Evolutionary conservation across 2,113 vertebrate species (phyloP), one percentile per base, ranked within the genome.

Genomic region (Zootoca vivipara): DNA sequence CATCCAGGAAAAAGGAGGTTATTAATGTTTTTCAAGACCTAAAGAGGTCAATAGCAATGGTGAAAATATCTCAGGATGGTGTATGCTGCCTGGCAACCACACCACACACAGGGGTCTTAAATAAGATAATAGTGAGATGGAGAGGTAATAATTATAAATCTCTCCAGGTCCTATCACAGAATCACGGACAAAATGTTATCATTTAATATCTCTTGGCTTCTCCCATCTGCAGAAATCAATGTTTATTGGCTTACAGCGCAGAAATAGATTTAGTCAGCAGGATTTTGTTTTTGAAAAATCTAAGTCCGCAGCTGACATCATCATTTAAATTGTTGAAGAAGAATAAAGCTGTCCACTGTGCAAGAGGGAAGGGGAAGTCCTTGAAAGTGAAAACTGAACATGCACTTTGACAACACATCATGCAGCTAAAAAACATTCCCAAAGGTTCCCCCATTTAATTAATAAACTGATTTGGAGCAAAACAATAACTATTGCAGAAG

Each of bases 131-230:
- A 62, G 52, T 42, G 73, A 56, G 35, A 72, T n/a, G 24, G 28
- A 78, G 33, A 69, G 28, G 35, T 40, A 78, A 72, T 40, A n/a
- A 58, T 79, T 72, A 35, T 46, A 46, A 78, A 58, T 83, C 35
- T 56, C 42, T 1, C 0, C 0, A 16, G 9, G 52, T 33, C 0
- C 0, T 35, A 26, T 3, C 0, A 0, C 46, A 85, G 46, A 33
- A 24, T 3, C 2, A 40, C 2, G 26, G 40, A 30, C 82, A 74
- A 46, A 42, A 85, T 58, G 65, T 70, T 69, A 74, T 52, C 22
- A 82, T 38, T 75, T 52, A 72, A 73, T 65, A 52, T 69, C 2
- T 33, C 24, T 72, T 78, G 78, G 64, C 30, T 13, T 18, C 40
- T 9, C 4, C 1, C 20, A n/a, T 58, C 65, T 89, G 12, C 65